These are phyloP conservation scores for Omphaloscelis lunosa DNA, from an alignment of 2,888 invertebrate species.

Conservation along the genomic window DNA sequence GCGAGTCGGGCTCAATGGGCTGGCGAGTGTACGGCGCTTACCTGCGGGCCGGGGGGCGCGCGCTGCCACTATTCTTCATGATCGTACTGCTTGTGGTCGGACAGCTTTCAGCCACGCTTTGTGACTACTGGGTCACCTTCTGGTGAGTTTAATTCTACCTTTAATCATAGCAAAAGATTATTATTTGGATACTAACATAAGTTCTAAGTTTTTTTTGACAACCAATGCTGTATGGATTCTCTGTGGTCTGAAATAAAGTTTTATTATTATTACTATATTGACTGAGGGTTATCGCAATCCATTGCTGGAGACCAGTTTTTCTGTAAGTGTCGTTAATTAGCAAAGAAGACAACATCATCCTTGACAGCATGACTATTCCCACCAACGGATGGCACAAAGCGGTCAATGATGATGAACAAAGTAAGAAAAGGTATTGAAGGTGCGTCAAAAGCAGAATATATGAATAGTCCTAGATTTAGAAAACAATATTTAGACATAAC, in stretches of 20 bases:
- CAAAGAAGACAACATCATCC: neutral
- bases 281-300: neutral
- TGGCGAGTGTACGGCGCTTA: constrained; percentile 92
- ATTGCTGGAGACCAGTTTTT: neutral
- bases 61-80: constrained; percentile 88
- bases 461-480: neutral
- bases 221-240: neutral
- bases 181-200: neutral
- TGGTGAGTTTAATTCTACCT: constrained; percentile 87
- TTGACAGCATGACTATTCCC: neutral
- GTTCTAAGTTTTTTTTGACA: neutral
- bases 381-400: neutral
- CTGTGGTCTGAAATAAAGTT: neutral
- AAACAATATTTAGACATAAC: neutral
- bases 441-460: neutral
- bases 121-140: constrained; percentile 94
- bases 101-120: constrained; percentile 92
- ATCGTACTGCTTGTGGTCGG: constrained; percentile 91
- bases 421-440: neutral
- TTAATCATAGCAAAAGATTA: neutral
- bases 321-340: neutral
- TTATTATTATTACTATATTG: neutral
- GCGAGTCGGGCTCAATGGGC: constrained; percentile 92
- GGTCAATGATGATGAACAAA: neutral
- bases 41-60: constrained; percentile 90